Base-by-base conservation (phyloP, 2,888 invertebrate species). In the Tipula lateralis region DNA sequence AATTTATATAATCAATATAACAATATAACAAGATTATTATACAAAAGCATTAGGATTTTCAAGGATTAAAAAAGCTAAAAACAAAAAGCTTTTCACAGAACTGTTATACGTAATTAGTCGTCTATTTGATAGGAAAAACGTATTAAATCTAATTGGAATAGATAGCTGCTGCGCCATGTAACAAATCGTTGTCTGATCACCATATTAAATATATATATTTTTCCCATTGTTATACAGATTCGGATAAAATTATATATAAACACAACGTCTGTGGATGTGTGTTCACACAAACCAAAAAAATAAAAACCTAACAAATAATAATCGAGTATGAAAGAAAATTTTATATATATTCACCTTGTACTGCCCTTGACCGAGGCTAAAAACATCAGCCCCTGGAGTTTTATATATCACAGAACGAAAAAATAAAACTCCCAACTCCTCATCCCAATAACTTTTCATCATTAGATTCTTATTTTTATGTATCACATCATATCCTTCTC, bases 331-430 rank as follows among this genome's bases (percentile, higher is more conserved):
- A 66, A 66, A 24, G 66, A 66, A 66, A 66, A 24, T 19, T 66
- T 1, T 66, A 66, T 66, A 66, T 66, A 29, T 24, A 36, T 83
- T 83, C 83, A 83, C 83, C 83, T 83, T 83, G 83, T 83, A 39
- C 24, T 83, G 83, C 83, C 83, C 83, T 83, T 83, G 83, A 83
- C 83, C 83, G 83, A 34, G 36, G 83, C 36, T 66, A 66, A 66
- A 66, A 66, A 66, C 66, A 66, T 66, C 66, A 36, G 83, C 83
- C 36, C 83, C 36, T 82, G 82, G 82, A 82, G 82, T 32, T 82
- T 82, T 66, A 66, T 39, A 39, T 66, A 19, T 24, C 66, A 66
- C 9, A 66, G 24, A 7, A 50, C n/a, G n/a, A 50, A 50, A 16
- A 50, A 66, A 66, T 9, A 19, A 66, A 66, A 66, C 66, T 66